Conservation (phyloP, 2,113 vertebrate species). For the Corythaixoides concolor region DNA sequence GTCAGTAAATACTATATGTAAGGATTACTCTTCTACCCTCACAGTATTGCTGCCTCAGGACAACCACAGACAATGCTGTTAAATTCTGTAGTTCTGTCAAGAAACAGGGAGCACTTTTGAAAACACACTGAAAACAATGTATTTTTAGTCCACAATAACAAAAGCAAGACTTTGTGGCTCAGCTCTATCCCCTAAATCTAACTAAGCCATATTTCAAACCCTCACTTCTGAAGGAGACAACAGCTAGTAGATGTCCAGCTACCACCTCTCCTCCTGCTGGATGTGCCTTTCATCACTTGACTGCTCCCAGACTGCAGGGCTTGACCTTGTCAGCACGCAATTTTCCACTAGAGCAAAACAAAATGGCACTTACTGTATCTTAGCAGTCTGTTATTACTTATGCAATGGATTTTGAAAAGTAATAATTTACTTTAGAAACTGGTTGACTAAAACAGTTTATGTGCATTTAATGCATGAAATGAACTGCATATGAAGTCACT, state of each 20-base stretch:
- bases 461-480: slow-evolving; percentile 20
- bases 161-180: background rate
- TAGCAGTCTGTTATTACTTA: slow-evolving; percentile 48
- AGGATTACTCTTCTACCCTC: background rate
- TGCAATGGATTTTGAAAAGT: slow-evolving; percentile 45
- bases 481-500: background rate
- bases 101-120: background rate
- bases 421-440: slow-evolving; percentile 49
- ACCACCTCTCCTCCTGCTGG: background rate
- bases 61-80: background rate
- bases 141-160: background rate
- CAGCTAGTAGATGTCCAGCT: background rate
- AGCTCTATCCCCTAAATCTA: background rate
- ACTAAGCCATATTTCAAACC: background rate
- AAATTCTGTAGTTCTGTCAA: background rate
- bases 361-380: slow-evolving; percentile 34
- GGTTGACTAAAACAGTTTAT: slow-evolving; percentile 34
- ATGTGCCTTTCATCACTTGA: slow-evolving; percentile 26
- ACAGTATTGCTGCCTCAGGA: background rate
- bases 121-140: background rate
- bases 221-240: background rate
- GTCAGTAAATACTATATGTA: background rate
- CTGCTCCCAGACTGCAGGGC: slow-evolving; percentile 40
- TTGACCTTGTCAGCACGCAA: slow-evolving; percentile 69
- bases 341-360: slow-evolving; percentile 67